These are phyloP conservation scores for Patiria pectinifera DNA, from an alignment of 53 echinoderm and acorn worm species.

Conservation along the genomic window DNA sequence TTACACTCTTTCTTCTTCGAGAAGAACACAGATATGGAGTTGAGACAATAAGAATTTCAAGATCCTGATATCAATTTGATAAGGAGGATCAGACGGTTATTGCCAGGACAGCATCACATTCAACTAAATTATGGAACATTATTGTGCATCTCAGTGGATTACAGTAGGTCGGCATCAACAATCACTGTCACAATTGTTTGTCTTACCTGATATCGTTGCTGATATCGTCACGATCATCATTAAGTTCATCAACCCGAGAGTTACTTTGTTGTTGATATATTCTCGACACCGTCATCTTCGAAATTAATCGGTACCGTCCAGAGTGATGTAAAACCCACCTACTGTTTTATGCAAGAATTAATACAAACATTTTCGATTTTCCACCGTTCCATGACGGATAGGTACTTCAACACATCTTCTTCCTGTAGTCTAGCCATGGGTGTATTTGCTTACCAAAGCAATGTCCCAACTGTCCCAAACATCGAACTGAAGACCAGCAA, in stretches of 20 bases:
- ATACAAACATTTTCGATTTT: neutral
- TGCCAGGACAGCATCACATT: too few species aligned
- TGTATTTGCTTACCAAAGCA: neutral
- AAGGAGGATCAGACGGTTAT: too few species aligned
- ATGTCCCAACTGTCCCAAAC: neutral
- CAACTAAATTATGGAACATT: too few species aligned
- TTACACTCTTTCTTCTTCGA: too few species aligned
- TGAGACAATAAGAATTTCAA: too few species aligned
- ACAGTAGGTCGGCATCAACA: too few species aligned
- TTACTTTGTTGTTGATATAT: neutral
- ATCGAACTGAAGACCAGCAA: neutral
- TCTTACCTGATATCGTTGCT: neutral
- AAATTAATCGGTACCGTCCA: neutral
- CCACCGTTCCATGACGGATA: neutral
- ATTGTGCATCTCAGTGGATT: too few species aligned
- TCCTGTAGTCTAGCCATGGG: neutral
- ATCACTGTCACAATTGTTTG: neutral
- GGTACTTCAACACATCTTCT: neutral
- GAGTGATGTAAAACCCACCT: neutral
- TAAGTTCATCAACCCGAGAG: neutral
- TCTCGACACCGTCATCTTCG: neutral
- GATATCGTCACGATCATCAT: neutral
- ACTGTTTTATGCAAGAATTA: neutral
- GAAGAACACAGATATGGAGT: too few species aligned
- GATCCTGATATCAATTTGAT: too few species aligned